These are phyloP conservation scores for Leptosomus discolor DNA, from an alignment of 2,113 vertebrate genomes.

Conservation along the genomic window DNA sequence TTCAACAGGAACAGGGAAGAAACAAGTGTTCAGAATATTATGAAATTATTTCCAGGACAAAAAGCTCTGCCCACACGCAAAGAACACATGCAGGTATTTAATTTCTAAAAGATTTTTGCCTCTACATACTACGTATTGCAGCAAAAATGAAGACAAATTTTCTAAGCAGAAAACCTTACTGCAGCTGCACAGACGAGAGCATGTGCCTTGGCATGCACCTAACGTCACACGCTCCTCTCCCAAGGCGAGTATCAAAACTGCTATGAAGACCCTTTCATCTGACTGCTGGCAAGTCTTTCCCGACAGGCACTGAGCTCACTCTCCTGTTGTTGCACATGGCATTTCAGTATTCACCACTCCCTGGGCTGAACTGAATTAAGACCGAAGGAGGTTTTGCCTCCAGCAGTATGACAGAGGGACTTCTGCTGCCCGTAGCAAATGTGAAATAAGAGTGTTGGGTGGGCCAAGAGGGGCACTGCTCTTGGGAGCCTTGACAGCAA, in stretches of 20 bases:
- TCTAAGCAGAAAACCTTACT: neutral
- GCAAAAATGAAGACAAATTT: neutral
- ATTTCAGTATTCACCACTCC: neutral
- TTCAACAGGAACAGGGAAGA: neutral
- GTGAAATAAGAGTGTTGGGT: neutral
- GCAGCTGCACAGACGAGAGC: neutral
- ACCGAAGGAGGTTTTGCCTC: neutral
- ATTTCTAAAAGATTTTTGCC: neutral
- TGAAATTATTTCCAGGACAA: neutral
- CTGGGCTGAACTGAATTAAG: neutral
- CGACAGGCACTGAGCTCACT: neutral
- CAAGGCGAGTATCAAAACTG: neutral
- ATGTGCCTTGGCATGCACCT: rapidly evolving
- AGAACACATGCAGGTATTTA: neutral
- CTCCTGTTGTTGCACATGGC: neutral
- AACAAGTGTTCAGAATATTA: neutral
- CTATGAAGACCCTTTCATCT: neutral
- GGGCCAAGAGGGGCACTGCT: neutral
- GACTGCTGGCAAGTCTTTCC: neutral
- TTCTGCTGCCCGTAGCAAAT: neutral
- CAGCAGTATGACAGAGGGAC: neutral
- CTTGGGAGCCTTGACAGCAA: neutral
- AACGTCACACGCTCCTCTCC: neutral
- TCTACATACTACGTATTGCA: neutral
- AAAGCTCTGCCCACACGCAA: neutral